Conservation (phyloP, 2,888 invertebrate species). For the Tiphia femorata region DNA sequence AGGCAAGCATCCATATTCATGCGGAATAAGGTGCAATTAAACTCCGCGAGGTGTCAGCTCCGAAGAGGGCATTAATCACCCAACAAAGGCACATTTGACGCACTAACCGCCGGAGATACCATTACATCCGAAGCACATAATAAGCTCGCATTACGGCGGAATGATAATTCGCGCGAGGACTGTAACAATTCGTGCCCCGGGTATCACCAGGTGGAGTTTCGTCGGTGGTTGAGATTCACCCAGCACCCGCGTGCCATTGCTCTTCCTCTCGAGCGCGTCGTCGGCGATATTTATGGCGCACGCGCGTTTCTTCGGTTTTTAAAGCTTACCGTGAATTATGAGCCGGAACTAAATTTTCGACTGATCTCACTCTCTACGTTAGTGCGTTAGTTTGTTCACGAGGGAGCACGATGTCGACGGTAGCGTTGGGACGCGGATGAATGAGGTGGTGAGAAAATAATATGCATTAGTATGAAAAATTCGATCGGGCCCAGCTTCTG, state of each 20-base stretch:
- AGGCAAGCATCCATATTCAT: slow-evolving; percentile 68
- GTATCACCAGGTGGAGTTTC: neutral
- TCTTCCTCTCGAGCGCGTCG: neutral
- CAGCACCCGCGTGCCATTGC: neutral
- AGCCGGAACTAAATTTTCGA: no score
- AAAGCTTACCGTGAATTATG: no score
- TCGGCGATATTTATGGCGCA: neutral
- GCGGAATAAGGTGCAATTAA: slow-evolving; percentile 69
- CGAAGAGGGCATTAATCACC: slow-evolving; percentile 66
- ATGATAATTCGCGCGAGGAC: slow-evolving; percentile 47
- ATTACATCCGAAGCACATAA: slow-evolving; percentile 59
- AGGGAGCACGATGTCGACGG: no score
- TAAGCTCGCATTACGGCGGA: slow-evolving; percentile 59
- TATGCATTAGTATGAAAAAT: neutral
- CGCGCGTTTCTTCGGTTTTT: neutral
- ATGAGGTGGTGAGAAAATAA: neutral
- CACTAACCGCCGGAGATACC: slow-evolving; percentile 61
- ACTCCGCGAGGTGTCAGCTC: slow-evolving; percentile 67
- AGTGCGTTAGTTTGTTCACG: no score
- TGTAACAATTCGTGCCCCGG: slow-evolving; percentile 21
- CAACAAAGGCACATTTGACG: slow-evolving; percentile 66
- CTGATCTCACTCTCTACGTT: no score
- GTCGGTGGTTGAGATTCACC: neutral
- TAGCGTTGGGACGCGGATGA: neutral
- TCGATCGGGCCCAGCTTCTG: no score